These are phyloP conservation scores for Momotus momota DNA, from an alignment of 2,797 vertebrate genomes.

Conservation along the genomic window DNA sequence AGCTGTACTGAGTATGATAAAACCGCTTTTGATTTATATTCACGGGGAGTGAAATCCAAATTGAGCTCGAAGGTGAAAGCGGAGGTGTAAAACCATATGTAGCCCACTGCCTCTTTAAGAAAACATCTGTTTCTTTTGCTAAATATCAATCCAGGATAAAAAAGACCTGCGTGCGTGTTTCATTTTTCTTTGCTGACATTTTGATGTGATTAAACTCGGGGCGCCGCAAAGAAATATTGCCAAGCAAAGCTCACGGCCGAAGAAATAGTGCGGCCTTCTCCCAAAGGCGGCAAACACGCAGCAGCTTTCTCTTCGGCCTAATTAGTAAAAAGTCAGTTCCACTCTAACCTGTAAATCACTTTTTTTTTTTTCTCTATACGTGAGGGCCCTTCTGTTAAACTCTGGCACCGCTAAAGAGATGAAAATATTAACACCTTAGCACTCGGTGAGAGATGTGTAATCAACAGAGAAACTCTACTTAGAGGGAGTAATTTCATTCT, in stretches of 20 bases:
- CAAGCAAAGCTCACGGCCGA: background rate
- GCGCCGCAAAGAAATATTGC: slow-evolving; percentile 27
- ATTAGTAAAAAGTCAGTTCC: background rate
- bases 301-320: background rate
- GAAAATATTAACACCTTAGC: background rate
- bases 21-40: background rate
- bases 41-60: background rate
- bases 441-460: accelerated
- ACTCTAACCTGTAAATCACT: background rate
- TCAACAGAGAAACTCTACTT: background rate
- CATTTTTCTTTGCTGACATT: slow-evolving; percentile 33
- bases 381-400: background rate
- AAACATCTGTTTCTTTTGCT: slow-evolving; percentile 8
- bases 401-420: background rate
- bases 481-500: background rate
- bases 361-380: background rate
- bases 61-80: background rate
- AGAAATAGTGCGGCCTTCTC: background rate
- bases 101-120: background rate
- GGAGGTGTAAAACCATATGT: background rate
- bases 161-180: background rate
- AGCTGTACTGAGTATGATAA: background rate
- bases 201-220: slow-evolving; percentile 40
- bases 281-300: background rate
- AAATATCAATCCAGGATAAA: background rate